Base-by-base conservation (phyloP, 2,113 vertebrate species). In the Chaetura pelagica region DNA sequence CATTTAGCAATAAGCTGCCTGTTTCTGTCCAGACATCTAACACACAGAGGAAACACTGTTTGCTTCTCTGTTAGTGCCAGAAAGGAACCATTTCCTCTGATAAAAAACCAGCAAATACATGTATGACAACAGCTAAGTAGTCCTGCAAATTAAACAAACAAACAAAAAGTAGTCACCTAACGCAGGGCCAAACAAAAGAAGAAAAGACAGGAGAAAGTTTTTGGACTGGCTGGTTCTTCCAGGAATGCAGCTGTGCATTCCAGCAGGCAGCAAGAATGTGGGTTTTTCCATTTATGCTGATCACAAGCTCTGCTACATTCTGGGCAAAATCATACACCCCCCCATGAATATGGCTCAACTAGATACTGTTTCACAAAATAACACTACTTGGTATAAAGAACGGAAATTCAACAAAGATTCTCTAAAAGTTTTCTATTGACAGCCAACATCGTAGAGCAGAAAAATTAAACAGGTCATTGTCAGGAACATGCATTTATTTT, bases 181-280 rank as follows among this genome's bases (percentile, higher is more conserved):
- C 44, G 71, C 64, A 38, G 88, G 57, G 79, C 42, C 88, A 81
- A 55, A 34, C 4, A 64, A 67, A 42, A 90, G 66, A 59, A 82
- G 61, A 87, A 73, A 79, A 93, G 72, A 35, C 72, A 83, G 59
- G 15, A 92, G 79, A 77, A 93, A 49, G 34, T 10, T 88, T 81
- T 95, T 40, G 79, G 79, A 55, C 46, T n/a, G 67, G 38, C 55
- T 83, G 69, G 59, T 51, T 93, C 83, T 94, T 90, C 72, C 1
- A 3, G 59, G 94, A 94, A 95, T 49, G 79, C 95, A 96, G 95
- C 93, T 94, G 93, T 81, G 92, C 92, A 94, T 95, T 96, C 92
- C 93, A 93, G 64, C 71, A 61, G 57, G 61, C 93, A 95, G 92
- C 64, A 96, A 86, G 94, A 94, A 97, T 94, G 96, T 68, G 88